Evolutionary conservation across 2,113 vertebrate genomes (phyloP).

Genomic region (Rhinolophus sinicus): DNA sequence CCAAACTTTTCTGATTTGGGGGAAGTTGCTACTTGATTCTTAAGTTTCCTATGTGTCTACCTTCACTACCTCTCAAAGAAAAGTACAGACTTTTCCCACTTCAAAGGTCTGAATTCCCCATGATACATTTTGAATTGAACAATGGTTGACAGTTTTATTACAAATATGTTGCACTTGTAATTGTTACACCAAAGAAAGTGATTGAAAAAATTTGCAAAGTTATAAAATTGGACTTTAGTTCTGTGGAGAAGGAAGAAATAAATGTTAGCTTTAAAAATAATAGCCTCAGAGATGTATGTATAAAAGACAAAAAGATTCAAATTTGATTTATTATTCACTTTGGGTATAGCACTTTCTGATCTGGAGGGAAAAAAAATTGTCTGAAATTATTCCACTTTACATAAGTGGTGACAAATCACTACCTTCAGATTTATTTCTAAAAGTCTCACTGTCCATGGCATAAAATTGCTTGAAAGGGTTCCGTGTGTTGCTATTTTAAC

Average conservation of each 20-base stretch:
- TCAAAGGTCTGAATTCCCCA: constrained; percentile 45
- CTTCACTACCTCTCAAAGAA: constrained; percentile 39
- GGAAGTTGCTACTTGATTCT: constrained; percentile 15
- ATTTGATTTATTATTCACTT: constrained; percentile 75
- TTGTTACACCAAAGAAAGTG: constrained; percentile 68
- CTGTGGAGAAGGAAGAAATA: constrained; percentile 52
- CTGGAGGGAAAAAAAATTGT: background rate
- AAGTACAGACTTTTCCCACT: constrained; percentile 10
- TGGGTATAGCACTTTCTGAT: constrained; percentile 54
- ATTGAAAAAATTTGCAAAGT: constrained; percentile 68
- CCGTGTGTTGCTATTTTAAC: constrained; percentile 53
- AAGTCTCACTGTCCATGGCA: background rate
- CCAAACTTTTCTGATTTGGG: background rate
- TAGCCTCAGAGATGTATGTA: constrained; percentile 68
- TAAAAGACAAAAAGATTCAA: constrained; percentile 60
- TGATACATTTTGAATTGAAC: constrained; percentile 64
- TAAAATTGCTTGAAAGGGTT: constrained; percentile 56
- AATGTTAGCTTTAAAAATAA: constrained; percentile 68
- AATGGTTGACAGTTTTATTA: constrained; percentile 71
- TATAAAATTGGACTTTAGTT: constrained; percentile 55
- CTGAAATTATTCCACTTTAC: constrained; percentile 61
- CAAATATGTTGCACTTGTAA: constrained; percentile 66
- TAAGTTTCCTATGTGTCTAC: background rate
- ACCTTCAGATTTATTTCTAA: constrained; percentile 63
- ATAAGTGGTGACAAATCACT: constrained; percentile 63